These are phyloP conservation scores for Mohoua ochrocephala DNA, from an alignment of 2,113 vertebrate species.

Conservation along the genomic window DNA sequence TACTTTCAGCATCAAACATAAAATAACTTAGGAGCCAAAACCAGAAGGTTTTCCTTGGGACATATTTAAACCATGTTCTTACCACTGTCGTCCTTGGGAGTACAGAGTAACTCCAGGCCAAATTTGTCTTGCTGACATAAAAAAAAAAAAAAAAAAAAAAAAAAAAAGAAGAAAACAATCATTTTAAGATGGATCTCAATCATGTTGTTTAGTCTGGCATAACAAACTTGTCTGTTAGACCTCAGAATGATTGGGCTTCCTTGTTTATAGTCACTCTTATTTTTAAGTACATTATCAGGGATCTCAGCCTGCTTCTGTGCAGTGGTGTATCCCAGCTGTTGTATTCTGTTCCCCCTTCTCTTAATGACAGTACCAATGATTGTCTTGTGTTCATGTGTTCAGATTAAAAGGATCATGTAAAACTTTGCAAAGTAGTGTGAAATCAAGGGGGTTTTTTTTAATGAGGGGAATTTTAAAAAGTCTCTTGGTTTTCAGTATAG, in stretches of 20 bases:
- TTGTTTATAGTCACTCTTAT: constrained; percentile 11
- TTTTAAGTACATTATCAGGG: constrained; percentile 14
- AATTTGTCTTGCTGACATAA: neutral
- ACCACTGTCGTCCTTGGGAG: neutral
- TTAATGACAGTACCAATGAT: neutral
- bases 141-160: neutral
- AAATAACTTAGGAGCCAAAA: neutral
- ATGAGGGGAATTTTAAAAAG: neutral
- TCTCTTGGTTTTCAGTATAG: neutral
- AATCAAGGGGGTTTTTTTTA: neutral
- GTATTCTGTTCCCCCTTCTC: neutral
- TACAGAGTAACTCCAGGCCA: neutral
- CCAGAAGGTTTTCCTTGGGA: neutral
- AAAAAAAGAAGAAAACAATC: neutral
- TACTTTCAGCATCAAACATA: neutral
- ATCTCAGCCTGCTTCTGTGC: neutral
- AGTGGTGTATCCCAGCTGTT: neutral
- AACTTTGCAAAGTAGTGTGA: neutral
- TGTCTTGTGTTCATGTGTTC: neutral
- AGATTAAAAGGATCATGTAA: neutral
- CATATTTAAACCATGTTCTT: neutral
- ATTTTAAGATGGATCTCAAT: neutral
- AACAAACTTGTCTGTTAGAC: neutral
- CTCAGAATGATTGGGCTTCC: neutral
- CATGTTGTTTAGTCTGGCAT: neutral